phyloP scores from a whole-genome alignment of 2,113 vertebrate species.

The Cebus imitator region DNA sequence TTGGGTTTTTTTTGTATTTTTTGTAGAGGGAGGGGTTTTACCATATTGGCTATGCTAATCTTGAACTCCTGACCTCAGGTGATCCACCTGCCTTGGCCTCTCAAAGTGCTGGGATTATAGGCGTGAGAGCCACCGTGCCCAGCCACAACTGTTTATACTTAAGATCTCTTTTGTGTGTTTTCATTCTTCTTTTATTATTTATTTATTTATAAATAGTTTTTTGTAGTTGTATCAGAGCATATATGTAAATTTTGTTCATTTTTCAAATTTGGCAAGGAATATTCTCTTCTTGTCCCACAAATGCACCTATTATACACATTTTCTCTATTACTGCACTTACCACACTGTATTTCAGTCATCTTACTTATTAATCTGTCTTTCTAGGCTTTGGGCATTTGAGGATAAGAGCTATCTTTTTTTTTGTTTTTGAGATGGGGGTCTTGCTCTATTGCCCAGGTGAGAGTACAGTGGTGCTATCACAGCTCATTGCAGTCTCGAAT shows the following conservation, averaged over 20 bases:
- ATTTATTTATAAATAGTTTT: not conserved
- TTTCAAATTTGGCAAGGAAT: conserved; percentile 6
- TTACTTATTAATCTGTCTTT: not conserved
- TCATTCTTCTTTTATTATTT: conserved; percentile 1
- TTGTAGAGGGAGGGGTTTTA: too few species aligned
- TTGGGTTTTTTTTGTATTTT: too few species aligned
- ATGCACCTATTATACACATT: not conserved
- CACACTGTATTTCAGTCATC: not conserved
- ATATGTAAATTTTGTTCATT: conserved; percentile 28
- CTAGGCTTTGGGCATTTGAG: not conserved
- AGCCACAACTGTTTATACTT: not conserved
- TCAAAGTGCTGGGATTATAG: too few species aligned
- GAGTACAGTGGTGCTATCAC: too few species aligned
- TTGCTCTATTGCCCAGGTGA: too few species aligned
- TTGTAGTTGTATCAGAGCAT: not conserved
- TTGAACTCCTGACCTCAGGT: too few species aligned
- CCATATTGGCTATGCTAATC: too few species aligned
- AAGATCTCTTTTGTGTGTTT: not conserved
- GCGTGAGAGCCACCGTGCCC: too few species aligned
- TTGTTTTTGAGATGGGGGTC: not conserved
- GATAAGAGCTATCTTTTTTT: not conserved
- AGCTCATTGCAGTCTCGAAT: too few species aligned
- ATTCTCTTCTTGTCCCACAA: not conserved
- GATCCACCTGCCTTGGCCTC: too few species aligned
- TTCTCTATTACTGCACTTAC: not conserved